Conservation (phyloP, 1,140 invertebrate species). For the Psix sp. region DNA sequence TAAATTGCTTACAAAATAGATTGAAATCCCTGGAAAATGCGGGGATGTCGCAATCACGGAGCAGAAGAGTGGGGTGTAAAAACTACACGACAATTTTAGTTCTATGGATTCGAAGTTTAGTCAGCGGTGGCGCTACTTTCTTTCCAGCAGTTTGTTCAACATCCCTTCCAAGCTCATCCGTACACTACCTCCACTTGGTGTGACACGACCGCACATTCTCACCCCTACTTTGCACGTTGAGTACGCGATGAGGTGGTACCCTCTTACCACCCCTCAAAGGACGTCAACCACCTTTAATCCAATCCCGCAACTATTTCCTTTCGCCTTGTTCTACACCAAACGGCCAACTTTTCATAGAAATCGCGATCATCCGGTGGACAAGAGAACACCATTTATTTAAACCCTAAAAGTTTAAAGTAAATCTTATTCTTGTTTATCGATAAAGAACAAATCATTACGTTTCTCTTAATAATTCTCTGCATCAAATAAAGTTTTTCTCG, state of each 20-base stretch:
- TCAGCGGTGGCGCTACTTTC: conserved; percentile 71
- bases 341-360: conserved; percentile 30
- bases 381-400: too few relatives aligned
- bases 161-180: conserved; percentile 46
- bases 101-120: conserved; percentile 75
- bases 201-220: conserved; percentile 63
- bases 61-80: conserved; percentile 62
- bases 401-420: too few relatives aligned
- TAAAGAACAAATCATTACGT: too few relatives aligned
- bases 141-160: conserved; percentile 75
- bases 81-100: conserved; percentile 77
- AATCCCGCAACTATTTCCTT: conserved; percentile 56
- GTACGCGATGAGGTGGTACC: conserved; percentile 25
- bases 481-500: too few relatives aligned
- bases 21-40: conserved; percentile 8
- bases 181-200: conserved; percentile 37
- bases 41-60: not conserved
- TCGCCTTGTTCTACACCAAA: conserved; percentile 35
- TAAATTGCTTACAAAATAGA: too few relatives aligned
- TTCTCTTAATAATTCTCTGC: too few relatives aligned
- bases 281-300: conserved; percentile 62
- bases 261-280: conserved; percentile 43
- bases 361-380: conserved; percentile 13
- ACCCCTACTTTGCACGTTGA: conserved; percentile 27
- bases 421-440: too few relatives aligned